These are phyloP conservation scores for Tangara arthus DNA, from an alignment of 2,797 vertebrate genomes.

Conservation along the genomic window DNA sequence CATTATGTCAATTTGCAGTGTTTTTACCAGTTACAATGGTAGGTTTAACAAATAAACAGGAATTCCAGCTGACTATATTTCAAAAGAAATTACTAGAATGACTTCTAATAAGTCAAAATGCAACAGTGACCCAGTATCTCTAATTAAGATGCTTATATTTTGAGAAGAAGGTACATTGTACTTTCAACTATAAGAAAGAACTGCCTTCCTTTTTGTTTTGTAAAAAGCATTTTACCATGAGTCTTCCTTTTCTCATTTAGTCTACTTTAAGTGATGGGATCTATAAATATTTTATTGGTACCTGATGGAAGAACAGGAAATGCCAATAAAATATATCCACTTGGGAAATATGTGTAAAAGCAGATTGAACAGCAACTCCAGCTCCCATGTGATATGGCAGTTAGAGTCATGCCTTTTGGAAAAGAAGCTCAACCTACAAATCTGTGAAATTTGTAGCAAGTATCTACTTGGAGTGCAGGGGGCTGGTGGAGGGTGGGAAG, in stretches of 20 bases:
- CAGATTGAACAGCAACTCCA: background rate
- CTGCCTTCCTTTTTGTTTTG: background rate
- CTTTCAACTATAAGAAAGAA: background rate
- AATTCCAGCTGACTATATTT: background rate
- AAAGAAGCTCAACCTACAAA: background rate
- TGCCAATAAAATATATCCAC: background rate
- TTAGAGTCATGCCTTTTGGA: background rate
- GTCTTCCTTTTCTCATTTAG: background rate
- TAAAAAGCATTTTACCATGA: background rate
- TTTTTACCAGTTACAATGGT: background rate
- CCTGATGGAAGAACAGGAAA: background rate
- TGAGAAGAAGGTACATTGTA: background rate
- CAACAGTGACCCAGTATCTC: background rate
- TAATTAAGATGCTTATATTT: background rate
- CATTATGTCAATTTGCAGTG: background rate
- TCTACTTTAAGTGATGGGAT: background rate
- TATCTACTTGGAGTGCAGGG: fast-evolving
- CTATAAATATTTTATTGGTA: conserved; percentile 22
- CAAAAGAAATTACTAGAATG: background rate
- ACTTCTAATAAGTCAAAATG: background rate
- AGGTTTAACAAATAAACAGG: background rate
- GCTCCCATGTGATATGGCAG: background rate
- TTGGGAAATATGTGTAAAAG: background rate
- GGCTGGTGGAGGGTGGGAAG: background rate
- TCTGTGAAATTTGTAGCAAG: background rate